Evolutionary conservation across 2,113 vertebrate species (phyloP).

Genomic region (Elephas maximus): DNA sequence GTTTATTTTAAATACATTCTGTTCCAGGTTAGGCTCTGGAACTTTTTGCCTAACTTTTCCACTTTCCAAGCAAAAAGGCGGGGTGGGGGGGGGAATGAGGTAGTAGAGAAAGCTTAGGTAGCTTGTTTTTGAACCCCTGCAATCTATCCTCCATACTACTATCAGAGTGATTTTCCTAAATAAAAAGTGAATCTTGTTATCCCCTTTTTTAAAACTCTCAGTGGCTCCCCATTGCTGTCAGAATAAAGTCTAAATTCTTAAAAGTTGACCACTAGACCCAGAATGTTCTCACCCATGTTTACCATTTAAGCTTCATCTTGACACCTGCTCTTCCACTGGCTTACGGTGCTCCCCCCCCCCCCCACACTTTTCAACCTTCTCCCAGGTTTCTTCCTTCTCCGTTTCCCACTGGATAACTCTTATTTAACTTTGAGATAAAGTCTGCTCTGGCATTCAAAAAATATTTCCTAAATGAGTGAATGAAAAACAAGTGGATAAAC

Average conservation of each 20-base stretch:
- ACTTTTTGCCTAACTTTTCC: conserved; percentile 12
- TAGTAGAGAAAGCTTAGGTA: background rate
- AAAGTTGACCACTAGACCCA: background rate
- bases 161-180: conserved; percentile 11
- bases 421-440: background rate
- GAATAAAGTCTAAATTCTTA: conserved; percentile 11
- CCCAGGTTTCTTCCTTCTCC: background rate
- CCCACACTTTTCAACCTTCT: background rate
- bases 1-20: conserved; percentile 8
- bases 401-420: background rate
- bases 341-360: too few relatives aligned
- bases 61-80: background rate
- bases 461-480: background rate
- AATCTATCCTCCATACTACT: background rate
- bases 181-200: conserved; percentile 2
- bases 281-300: background rate
- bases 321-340: background rate
- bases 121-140: conserved; percentile 1
- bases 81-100: background rate
- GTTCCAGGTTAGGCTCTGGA: background rate
- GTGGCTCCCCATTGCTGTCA: background rate
- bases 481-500: background rate
- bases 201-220: background rate
- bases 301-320: background rate
- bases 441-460: conserved; percentile 25